Conservation (phyloP, 2,888 invertebrate species). For the Drosophila prostipennis region DNA sequence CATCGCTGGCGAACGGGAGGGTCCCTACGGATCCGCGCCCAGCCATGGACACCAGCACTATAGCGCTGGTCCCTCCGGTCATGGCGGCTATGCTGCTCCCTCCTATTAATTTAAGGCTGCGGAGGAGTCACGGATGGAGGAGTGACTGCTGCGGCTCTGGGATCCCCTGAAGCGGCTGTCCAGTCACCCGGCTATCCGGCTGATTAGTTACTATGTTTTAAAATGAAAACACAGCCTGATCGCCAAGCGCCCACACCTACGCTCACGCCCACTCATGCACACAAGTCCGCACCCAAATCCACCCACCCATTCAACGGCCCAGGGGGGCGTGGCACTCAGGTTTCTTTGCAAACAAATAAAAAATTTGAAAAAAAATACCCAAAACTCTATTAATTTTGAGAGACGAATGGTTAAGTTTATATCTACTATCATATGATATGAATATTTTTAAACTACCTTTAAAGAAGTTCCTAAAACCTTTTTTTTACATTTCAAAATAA, state of each 20-base stretch:
- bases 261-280: conserved; percentile 22
- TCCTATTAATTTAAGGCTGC: conserved; percentile 50
- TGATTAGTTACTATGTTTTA: conserved; percentile 58
- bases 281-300: conserved; percentile 13
- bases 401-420: neutral
- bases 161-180: conserved; percentile 38
- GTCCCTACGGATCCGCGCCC: conserved; percentile 50
- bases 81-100: conserved; percentile 49
- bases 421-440: too few relatives aligned
- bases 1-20: conserved; percentile 66
- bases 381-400: neutral
- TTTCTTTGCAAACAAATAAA: conserved; percentile 72
- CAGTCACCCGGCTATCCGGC: conserved; percentile 27
- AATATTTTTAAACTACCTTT: too few relatives aligned
- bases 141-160: conserved; percentile 25
- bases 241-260: conserved; percentile 9
- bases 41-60: conserved; percentile 40
- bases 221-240: conserved; percentile 50
- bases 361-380: conserved; percentile 45
- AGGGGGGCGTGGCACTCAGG: conserved; percentile 45
- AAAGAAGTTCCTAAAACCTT: too few relatives aligned
- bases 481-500: too few relatives aligned
- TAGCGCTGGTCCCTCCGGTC: conserved; percentile 47
- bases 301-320: conserved; percentile 34
- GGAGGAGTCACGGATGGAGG: conserved; percentile 1